These are phyloP conservation scores for Thereva unica DNA, from an alignment of 2,888 invertebrate species.

Conservation along the genomic window DNA sequence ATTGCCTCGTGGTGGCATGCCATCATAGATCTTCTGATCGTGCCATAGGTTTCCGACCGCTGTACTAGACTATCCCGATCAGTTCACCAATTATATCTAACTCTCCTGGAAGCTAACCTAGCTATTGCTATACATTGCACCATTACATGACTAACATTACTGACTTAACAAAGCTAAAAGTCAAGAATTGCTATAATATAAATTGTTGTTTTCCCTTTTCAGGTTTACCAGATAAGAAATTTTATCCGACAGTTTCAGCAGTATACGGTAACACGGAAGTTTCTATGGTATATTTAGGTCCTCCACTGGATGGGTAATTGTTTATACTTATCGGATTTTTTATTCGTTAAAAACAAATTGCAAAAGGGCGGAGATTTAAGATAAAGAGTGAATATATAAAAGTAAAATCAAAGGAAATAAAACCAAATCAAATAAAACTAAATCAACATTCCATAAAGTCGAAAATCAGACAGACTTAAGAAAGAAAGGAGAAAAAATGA, in stretches of 20 bases:
- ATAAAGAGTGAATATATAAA: background rate
- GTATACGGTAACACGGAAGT: constrained; percentile 99
- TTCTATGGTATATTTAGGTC: constrained; percentile 97
- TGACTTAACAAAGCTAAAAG: background rate
- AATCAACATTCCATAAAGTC: too few species aligned
- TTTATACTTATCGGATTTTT: constrained; percentile 27
- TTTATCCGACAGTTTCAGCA: constrained; percentile 95
- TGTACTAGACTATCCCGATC: too few species aligned
- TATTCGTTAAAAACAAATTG: constrained; percentile 7
- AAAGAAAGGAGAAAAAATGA: too few species aligned
- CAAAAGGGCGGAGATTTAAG: background rate
- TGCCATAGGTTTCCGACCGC: too few species aligned
- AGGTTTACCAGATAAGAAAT: constrained; percentile 89
- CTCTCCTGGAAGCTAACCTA: too few species aligned
- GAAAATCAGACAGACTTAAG: too few species aligned
- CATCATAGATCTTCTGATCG: too few species aligned
- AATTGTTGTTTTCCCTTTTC: background rate
- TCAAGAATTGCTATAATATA: background rate
- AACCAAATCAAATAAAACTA: too few species aligned
- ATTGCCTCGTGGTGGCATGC: too few species aligned
- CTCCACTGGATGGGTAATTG: constrained; percentile 90
- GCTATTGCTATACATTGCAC: background rate
- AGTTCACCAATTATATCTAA: too few species aligned
- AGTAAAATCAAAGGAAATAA: too few species aligned
- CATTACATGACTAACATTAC: background rate